Evolutionary conservation across 1,140 invertebrate genomes (phyloP).

Genomic region (Drosophila santomea): DNA sequence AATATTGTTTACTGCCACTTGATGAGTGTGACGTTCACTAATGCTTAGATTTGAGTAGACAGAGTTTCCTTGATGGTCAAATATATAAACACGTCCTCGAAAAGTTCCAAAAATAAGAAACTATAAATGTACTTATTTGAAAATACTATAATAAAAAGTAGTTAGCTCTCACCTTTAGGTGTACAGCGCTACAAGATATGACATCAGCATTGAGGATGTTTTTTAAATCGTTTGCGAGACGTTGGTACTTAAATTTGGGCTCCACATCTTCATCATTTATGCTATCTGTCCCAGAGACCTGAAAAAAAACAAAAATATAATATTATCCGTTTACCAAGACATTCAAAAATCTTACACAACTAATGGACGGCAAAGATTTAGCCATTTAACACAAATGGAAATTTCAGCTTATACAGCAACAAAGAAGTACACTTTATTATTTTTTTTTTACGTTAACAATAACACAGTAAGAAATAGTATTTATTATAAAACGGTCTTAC

Average conservation of each 20-base stretch:
- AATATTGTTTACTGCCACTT: constrained; percentile 96
- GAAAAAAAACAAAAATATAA: not conserved
- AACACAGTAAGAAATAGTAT: too few relatives aligned
- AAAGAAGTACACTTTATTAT: too few relatives aligned
- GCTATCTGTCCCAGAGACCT: constrained; percentile 46
- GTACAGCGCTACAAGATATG: constrained; percentile 94
- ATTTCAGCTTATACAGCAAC: too few relatives aligned
- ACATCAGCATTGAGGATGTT: constrained; percentile 95
- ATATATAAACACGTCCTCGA: constrained; percentile 94
- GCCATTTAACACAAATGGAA: too few relatives aligned
- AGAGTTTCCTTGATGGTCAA: constrained; percentile 97
- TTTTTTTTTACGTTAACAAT: too few relatives aligned
- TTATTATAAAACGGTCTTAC: too few relatives aligned
- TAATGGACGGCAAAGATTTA: too few relatives aligned
- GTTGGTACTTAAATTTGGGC: constrained; percentile 96
- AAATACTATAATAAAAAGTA: not conserved
- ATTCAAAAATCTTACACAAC: too few relatives aligned
- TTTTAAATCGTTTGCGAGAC: constrained; percentile 94
- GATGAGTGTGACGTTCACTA: constrained; percentile 90
- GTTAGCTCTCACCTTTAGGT: constrained; percentile 90
- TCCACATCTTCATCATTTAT: constrained; percentile 88
- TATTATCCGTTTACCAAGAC: too few relatives aligned
- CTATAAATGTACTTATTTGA: constrained; percentile 85
- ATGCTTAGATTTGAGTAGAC: constrained; percentile 86
- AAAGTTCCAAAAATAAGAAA: constrained; percentile 97